These are phyloP conservation scores for Coecobrya sp. DNA, from an alignment of 2,888 invertebrate species.

Conservation along the genomic window DNA sequence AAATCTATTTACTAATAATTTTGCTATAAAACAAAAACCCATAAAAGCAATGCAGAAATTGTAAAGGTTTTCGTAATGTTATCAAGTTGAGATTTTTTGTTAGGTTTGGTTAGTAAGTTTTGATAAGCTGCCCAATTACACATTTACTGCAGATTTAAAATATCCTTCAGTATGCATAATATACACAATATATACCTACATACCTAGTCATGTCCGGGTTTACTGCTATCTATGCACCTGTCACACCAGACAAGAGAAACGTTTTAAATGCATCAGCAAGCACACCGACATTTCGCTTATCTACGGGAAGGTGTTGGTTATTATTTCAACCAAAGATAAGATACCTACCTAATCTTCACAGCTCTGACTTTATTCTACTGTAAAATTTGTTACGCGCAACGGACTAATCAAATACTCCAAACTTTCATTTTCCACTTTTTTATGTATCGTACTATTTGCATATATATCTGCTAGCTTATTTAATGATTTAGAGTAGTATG, in stretches of 20 bases:
- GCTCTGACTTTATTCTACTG: neutral
- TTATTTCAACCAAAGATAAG: conserved; percentile 27
- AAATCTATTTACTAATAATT: too few species aligned
- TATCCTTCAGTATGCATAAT: neutral
- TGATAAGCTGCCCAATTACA: neutral
- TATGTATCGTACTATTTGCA: neutral
- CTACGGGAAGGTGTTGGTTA: conserved; percentile 5
- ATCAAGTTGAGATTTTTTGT: neutral
- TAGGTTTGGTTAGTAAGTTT: too few species aligned
- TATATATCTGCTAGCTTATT: neutral
- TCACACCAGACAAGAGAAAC: conserved; percentile 31
- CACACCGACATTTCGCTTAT: neutral
- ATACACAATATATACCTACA: too few species aligned
- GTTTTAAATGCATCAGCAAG: conserved; percentile 47
- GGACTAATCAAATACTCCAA: conserved; percentile 31
- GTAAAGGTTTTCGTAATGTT: neutral
- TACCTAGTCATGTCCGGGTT: too few species aligned
- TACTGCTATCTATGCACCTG: conserved; percentile 13
- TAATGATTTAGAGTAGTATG: neutral
- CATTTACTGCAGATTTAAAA: neutral
- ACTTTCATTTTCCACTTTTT: conserved; percentile 59
- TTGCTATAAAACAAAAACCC: too few species aligned
- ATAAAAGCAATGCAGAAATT: too few species aligned
- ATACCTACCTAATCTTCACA: neutral
- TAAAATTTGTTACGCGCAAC: neutral